A percentile compares a stretch with the other conserved stretches of the same genome.
phyloP scores from a whole-genome alignment of 2,797 vertebrate species.

The Gallinago stenura region DNA sequence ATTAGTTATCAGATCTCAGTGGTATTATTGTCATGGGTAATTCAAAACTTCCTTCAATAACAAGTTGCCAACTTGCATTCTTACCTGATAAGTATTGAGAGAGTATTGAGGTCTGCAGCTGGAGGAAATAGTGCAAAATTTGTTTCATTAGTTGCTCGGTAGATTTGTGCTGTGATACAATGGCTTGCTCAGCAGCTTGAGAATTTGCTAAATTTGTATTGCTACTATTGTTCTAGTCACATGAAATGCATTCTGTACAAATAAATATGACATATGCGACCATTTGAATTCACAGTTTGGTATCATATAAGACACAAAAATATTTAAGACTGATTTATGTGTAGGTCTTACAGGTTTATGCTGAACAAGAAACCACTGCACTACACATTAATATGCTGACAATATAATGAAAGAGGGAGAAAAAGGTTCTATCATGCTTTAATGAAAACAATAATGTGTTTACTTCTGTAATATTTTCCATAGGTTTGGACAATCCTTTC shows the following conservation, averaged over 20 bases:
- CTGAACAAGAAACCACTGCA: conserved; percentile 29
- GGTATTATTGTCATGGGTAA: not conserved
- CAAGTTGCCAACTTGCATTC: not conserved
- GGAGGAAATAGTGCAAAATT: conserved; percentile 40
- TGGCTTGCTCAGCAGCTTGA: conserved; percentile 43
- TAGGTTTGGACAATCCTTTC: not conserved
- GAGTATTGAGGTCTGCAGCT: not conserved
- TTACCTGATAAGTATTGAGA: conserved; percentile 5
- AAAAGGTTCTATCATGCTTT: not conserved
- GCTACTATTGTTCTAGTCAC: conserved; percentile 42
- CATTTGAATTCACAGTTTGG: conserved; percentile 70
- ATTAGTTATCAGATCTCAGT: not conserved
- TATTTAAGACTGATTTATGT: conserved; percentile 57
- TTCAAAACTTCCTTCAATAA: not conserved
- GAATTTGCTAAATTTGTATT: conserved; percentile 58
- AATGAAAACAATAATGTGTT: conserved; percentile 49
- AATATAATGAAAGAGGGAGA: not conserved
- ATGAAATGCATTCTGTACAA: conserved; percentile 55
- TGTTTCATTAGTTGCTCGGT: conserved; percentile 14
- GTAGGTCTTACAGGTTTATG: conserved; percentile 61
- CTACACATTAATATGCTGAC: conserved; percentile 11
- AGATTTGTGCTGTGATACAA: not conserved
- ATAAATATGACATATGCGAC: conserved; percentile 55
- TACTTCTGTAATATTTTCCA: conserved; percentile 10
- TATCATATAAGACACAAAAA: conserved; percentile 47